These are phyloP conservation scores for Cuculus canorus DNA, from an alignment of 2,797 vertebrate genomes.

Conservation along the genomic window DNA sequence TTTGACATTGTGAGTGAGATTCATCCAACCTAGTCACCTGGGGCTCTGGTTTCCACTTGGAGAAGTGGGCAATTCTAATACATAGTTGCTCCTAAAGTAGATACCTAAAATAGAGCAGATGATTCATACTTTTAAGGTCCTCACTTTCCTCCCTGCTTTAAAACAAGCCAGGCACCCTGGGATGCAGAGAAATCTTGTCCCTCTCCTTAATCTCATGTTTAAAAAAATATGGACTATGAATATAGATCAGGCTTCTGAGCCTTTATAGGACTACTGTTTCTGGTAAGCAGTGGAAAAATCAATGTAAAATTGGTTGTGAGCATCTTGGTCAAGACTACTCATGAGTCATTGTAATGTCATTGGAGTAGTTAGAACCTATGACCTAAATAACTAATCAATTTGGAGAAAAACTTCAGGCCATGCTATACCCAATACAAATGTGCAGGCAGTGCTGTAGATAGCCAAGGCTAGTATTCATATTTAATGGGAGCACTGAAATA, in stretches of 20 bases:
- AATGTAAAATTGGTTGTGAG: not conserved
- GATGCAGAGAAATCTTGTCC: not conserved
- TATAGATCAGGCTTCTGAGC: not conserved
- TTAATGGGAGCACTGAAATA: not conserved
- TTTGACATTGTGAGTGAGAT: not conserved
- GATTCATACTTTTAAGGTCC: not conserved
- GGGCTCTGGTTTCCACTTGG: not conserved
- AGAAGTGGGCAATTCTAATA: not conserved
- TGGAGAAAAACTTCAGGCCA: not conserved
- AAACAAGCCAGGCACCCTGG: not conserved
- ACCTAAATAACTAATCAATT: not conserved
- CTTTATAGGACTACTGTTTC: not conserved
- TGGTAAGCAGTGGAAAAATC: not conserved
- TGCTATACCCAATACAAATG: not conserved
- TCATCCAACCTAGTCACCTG: not conserved
- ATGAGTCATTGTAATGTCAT: not conserved
- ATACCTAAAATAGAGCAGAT: not conserved
- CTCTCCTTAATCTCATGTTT: not conserved
- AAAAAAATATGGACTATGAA: not conserved
- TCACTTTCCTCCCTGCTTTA: not conserved
- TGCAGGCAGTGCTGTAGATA: not conserved
- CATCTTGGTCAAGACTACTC: not conserved
- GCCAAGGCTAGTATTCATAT: not conserved
- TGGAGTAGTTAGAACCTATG: not conserved
- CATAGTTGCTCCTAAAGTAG: not conserved